Evolutionary conservation across 2,888 invertebrate species (phyloP).

Genomic region (Clivina fossor): DNA sequence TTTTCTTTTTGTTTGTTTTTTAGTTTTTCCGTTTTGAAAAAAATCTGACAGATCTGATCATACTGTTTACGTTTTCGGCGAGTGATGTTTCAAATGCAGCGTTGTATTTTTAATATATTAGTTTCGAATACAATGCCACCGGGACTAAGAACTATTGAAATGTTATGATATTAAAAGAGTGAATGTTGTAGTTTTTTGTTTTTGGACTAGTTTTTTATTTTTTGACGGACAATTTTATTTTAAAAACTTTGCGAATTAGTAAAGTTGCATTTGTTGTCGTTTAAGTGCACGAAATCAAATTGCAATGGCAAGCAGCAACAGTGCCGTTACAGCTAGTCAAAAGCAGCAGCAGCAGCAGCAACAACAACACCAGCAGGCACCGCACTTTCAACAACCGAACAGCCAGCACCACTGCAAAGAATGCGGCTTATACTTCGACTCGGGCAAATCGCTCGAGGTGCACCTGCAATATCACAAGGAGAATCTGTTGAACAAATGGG

Average conservation of each 20-base stretch:
- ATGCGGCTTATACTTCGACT: conserved; percentile 74
- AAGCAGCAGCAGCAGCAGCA: conserved; percentile 39
- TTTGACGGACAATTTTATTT: conserved; percentile 33
- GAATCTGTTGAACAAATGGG: conserved; percentile 74
- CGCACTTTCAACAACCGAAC: conserved; percentile 56
- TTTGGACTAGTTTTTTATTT: conserved; percentile 47
- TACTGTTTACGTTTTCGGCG: conserved; percentile 42
- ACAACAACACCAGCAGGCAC: conserved; percentile 53
- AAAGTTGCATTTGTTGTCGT: no score
- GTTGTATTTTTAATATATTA: conserved; percentile 40
- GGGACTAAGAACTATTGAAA: conserved; percentile 50
- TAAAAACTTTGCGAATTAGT: conserved; percentile 20
- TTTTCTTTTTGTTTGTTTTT: conserved; percentile 45
- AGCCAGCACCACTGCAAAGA: conserved; percentile 72
- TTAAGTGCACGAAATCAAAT: no score
- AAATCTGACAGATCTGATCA: not conserved
- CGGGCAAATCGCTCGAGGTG: conserved; percentile 74
- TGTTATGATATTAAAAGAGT: conserved; percentile 54
- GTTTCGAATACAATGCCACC: conserved; percentile 46
- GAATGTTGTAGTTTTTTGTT: conserved; percentile 51
- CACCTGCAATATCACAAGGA: conserved; percentile 80
- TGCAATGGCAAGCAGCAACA: conserved; percentile 51
- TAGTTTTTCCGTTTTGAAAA: not conserved
- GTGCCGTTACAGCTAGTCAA: conserved; percentile 40
- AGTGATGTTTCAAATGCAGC: conserved; percentile 44